Evolutionary conservation across 1,140 invertebrate species (phyloP), one percentile per base, ranked within the genome.

Genomic region (Episyrphus balteatus): DNA sequence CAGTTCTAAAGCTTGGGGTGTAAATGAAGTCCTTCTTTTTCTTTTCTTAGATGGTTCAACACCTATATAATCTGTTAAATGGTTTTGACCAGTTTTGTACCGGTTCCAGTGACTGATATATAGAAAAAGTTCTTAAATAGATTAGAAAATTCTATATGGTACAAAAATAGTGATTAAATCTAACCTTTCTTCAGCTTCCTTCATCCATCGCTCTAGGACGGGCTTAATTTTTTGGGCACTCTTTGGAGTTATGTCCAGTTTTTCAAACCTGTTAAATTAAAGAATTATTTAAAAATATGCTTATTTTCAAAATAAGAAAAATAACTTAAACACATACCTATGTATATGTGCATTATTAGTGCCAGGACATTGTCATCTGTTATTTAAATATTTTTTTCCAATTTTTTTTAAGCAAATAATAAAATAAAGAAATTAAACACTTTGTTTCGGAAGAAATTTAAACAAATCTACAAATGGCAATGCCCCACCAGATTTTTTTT

Each of bases 141-240:
- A 19, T 19, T 11, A 15, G 41, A 44, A 38, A 48, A 14, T 33
- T 31, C 37, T 12, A 6, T 14, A 21, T 19, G 17, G 41, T 36
- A 21, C 7, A 8, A 42, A 46, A 38, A 52, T 58, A 53, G 56
- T 46, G 55, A 60, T 59, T 63, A 67, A 67, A 60, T 79, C 78
- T 81, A 80, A 91, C 86, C 87, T 92, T 77, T 92, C 90, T 79
- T 96, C 91, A 30, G 92, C 91, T 73, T 96, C 92, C 72, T 88
- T 88, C 92, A 98, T 95, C 93, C 93, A 98, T 72, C 86, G 80
- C 73, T 97, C 93, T 62, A 98, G 78, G 51, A 98, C 93, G 54
- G 94, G 94, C 74, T 96, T 97, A 63, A 98, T 98, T 81, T 97
- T 98, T 76, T 95, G 90, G 54, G 94, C 93, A 79, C 92, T 96